These are phyloP conservation scores for Channa argus DNA, from an alignment of 2,113 vertebrate genomes.

Conservation along the genomic window DNA sequence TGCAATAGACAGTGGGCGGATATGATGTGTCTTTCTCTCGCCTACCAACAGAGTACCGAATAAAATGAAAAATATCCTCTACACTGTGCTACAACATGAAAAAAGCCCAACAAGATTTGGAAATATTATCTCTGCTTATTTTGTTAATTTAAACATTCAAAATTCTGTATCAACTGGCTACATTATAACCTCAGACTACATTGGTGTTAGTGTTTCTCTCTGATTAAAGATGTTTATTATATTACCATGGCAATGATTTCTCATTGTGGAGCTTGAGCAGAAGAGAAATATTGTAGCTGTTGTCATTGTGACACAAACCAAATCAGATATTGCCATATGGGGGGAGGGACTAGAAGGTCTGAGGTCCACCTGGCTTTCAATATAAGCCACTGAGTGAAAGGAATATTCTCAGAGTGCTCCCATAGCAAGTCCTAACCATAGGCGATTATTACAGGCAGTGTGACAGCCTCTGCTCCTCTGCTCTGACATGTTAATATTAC, in stretches of 20 bases:
- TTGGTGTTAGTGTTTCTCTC: slow-evolving; percentile 2
- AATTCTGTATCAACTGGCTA: neutral
- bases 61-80: slow-evolving; percentile 37
- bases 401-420: slow-evolving; percentile 42
- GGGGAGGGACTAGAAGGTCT: slow-evolving; percentile 34
- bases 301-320: slow-evolving; percentile 46
- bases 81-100: slow-evolving; percentile 6
- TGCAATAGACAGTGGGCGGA: slow-evolving; percentile 41
- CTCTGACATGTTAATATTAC: slow-evolving; percentile 80
- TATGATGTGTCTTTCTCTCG: slow-evolving; percentile 30
- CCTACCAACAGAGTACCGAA: slow-evolving; percentile 1
- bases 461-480: slow-evolving; percentile 60
- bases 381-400: slow-evolving; percentile 69
- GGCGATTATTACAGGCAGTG: slow-evolving; percentile 62
- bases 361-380: slow-evolving; percentile 60
- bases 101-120: slow-evolving; percentile 6
- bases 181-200: neutral
- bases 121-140: slow-evolving; percentile 7
- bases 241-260: slow-evolving; percentile 34
- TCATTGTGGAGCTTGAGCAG: slow-evolving; percentile 1
- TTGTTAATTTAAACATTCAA: slow-evolving; percentile 8
- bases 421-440: slow-evolving; percentile 51
- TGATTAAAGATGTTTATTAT: slow-evolving; percentile 21
- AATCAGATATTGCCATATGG: slow-evolving; percentile 39
- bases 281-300: slow-evolving; percentile 40